Evolutionary conservation across 2,113 vertebrate species (phyloP).

Genomic region (Morone chrysops): DNA sequence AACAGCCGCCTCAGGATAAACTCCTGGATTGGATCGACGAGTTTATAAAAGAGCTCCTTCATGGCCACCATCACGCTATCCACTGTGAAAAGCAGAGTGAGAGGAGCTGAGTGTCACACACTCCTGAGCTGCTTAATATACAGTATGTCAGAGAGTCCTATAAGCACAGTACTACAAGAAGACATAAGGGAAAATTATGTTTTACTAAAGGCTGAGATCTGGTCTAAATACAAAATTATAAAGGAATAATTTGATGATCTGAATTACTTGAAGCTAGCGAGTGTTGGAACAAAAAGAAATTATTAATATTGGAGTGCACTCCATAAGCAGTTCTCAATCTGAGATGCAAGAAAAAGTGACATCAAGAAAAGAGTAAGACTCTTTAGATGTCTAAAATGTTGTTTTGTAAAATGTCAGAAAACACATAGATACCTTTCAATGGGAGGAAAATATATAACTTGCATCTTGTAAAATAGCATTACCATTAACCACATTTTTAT

Average conservation of each 20-base stretch:
- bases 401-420: too few relatives aligned
- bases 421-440: too few relatives aligned
- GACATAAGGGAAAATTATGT: not conserved
- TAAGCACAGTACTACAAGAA: not conserved
- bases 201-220: not conserved
- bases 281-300: too few relatives aligned
- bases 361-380: too few relatives aligned
- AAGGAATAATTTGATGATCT: not conserved
- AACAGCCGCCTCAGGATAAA: slow-evolving; percentile 88
- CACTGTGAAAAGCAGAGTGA: slow-evolving; percentile 55
- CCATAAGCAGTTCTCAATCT: not conserved
- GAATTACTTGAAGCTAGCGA: not conserved
- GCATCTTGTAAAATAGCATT: too few relatives aligned
- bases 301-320: not conserved
- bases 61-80: slow-evolving; percentile 82
- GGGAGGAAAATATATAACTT: too few relatives aligned
- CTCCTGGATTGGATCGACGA: slow-evolving; percentile 85
- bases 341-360: not conserved
- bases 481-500: too few relatives aligned
- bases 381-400: too few relatives aligned
- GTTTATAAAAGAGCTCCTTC: slow-evolving; percentile 74
- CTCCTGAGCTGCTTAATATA: not conserved
- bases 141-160: too few relatives aligned
- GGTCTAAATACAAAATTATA: not conserved
- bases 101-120: not conserved